Evolutionary conservation across 1,140 invertebrate species (phyloP).

Genomic region (Eupristina koningsbergeri): DNA sequence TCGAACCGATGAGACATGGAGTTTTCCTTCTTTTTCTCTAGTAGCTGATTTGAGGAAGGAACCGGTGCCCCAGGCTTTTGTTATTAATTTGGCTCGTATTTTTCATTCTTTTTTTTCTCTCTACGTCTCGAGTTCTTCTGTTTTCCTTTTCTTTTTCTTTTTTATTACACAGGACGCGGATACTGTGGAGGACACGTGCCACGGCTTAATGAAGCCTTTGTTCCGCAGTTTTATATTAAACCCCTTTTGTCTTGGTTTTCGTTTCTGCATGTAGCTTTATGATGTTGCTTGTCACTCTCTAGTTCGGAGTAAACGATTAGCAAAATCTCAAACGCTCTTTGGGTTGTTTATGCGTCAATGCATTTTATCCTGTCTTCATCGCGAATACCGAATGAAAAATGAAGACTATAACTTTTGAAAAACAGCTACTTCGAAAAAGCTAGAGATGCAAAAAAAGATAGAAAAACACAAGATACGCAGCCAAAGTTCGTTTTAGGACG

Average conservation of each 20-base stretch:
- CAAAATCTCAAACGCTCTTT: background rate
- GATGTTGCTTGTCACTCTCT: background rate
- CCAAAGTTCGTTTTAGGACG: background rate
- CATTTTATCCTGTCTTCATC: background rate
- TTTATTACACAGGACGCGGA: background rate
- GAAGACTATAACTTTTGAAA: background rate
- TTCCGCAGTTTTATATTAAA: slow-evolving; percentile 31
- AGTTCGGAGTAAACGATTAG: background rate
- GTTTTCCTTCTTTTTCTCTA: background rate
- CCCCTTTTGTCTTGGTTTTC: slow-evolving; percentile 37
- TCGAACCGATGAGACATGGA: background rate
- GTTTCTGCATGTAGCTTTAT: background rate
- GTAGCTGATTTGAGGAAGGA: slow-evolving; percentile 34
- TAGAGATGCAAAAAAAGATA: background rate
- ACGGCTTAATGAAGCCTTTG: slow-evolving; percentile 45
- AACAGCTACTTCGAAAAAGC: too few relatives aligned
- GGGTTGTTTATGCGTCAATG: background rate
- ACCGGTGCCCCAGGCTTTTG: slow-evolving; percentile 27
- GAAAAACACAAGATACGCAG: background rate
- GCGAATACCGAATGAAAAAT: background rate
- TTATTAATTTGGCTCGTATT: slow-evolving; percentile 38
- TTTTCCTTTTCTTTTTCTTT: background rate
- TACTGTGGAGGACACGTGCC: background rate
- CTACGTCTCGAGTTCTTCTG: too few relatives aligned
- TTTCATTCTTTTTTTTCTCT: background rate